Base-by-base conservation (phyloP, 2,113 vertebrate species). In the Prinia subflava region DNA sequence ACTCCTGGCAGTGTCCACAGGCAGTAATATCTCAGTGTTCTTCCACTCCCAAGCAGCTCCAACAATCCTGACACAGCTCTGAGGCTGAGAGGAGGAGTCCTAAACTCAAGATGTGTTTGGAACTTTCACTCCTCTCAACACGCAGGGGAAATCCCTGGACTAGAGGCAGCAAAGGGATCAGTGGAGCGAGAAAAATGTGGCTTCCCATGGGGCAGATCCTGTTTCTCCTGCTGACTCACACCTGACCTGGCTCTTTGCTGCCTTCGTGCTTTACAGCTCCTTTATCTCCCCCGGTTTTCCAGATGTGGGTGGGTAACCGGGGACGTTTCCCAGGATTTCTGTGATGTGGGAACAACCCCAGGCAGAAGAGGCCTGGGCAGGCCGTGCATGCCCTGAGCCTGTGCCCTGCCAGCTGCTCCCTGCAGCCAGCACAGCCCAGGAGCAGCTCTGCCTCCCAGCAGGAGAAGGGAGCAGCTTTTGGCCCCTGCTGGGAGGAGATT, bases 171-270 rank as follows among this genome's bases (percentile, higher is more conserved):
- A 47, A 67, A 60, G 25, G 37, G 28, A 22, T 23, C 59, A 11
- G 4, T 6, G 27, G 1, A 64, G 47, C 0, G 2, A 44, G 17
- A 44, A 46, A 46, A 65, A 35, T 1, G 5, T 4, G 31, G 6
- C 6, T 37, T 79, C 79, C 39, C 31, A 22, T 1, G 37, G 64
- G 35, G 49, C 55, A 93, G 41, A 52, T 49, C 41, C 75, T 37
- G 50, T 16, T 85, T 16, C 49, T 57, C 2, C 13, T 75, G 27
- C 80, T 78, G 30, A 33, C 50, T 44, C 35, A 52, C 30, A 56
- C 69, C 20, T 6, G 20, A 69, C 57, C 84, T 44, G 63, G 57
- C n/a, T 12, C 39, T 53, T 15, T 22, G 3, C 50, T 53, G 41
- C 11, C 46, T 73, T 28, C 0, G 1, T n/a, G 67, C 70, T 88